These are phyloP conservation scores for Arctia plantaginis DNA, from an alignment of 2,888 invertebrate species.

Conservation along the genomic window DNA sequence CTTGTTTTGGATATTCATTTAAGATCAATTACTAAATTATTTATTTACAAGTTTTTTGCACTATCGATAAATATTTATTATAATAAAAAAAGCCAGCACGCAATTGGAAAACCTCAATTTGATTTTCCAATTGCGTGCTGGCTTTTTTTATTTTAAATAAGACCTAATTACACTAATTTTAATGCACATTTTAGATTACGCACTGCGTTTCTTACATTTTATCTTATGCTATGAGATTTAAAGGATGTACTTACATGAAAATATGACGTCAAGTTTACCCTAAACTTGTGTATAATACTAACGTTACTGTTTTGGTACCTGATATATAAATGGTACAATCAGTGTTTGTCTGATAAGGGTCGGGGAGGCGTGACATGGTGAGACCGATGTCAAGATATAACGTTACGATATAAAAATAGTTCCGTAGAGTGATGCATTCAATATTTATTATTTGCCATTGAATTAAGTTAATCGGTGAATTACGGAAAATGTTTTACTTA, in stretches of 20 bases:
- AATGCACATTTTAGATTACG: not conserved
- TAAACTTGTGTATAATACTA: conserved; percentile 49
- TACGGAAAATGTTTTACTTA: too few species aligned
- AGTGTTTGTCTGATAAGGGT: conserved; percentile 57
- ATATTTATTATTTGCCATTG: not conserved
- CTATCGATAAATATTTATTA: not conserved
- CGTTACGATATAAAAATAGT: conserved; percentile 20
- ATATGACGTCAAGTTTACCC: conserved; percentile 27
- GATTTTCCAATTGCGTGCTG: not conserved
- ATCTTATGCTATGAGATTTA: not conserved
- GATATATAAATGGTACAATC: conserved; percentile 72
- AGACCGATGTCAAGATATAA: conserved; percentile 39
- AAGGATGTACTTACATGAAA: conserved; percentile 33
- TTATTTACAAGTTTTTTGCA: not conserved
- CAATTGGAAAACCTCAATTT: not conserved
- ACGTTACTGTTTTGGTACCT: conserved; percentile 31
- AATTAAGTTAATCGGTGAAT: not conserved
- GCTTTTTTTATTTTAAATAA: not conserved
- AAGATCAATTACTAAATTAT: not conserved
- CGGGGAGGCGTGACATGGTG: conserved; percentile 55
- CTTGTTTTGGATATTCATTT: not conserved
- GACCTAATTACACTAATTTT: not conserved
- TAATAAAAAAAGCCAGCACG: not conserved
- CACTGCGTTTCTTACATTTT: not conserved
- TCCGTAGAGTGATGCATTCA: conserved; percentile 27